Evolutionary conservation across 37 sponge, comb jelly and placozoan species (phyloP), one percentile per base, ranked within the genome.

Genomic region (Aphrocallistes beatrix): DNA sequence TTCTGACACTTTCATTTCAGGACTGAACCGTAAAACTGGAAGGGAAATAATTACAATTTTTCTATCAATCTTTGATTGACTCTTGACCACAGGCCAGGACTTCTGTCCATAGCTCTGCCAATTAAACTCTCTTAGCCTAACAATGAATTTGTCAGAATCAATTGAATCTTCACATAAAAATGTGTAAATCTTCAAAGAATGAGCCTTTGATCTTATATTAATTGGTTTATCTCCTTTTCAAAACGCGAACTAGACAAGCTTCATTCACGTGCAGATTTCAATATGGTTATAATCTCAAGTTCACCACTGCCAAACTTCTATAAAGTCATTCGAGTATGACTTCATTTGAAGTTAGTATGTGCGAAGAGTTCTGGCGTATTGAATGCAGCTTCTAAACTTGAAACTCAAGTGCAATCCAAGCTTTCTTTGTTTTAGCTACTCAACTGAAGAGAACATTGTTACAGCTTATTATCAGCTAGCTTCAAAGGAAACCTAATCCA

Each of bases 351-450:
- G n/a, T n/a, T n/a, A n/a, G n/a, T n/a, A n/a, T n/a, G n/a, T n/a
- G n/a, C n/a, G n/a, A n/a, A n/a, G n/a, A n/a, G n/a, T n/a, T n/a
- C n/a, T n/a, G n/a, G n/a, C n/a, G n/a, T n/a, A n/a, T n/a, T n/a
- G n/a, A n/a, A n/a, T n/a, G n/a, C n/a, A n/a, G 8, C 75, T 60
- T 60, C 75, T 13, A 60, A 25, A 60, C 75, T 60, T 60, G 75
- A 60, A 60, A 60, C 75, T 60, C 75, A 30, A 60, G 75, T 60
- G 34, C 75, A 28, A 19, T 60, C n/a, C 75, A 60, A 60, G n/a
- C n/a, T n/a, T n/a, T n/a, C n/a, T n/a, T n/a, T n/a, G n/a, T n/a
- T n/a, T n/a, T n/a, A n/a, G n/a, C n/a, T n/a, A n/a, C n/a, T n/a
- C n/a, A n/a, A n/a, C n/a, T n/a, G n/a, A n/a, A n/a, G n/a, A n/a